Percentiles rank a stretch among this genome's conserved stretches.
These are phyloP conservation scores for Nerophis ophidion DNA, from an alignment of 2,113 vertebrate genomes.

Conservation along the genomic window DNA sequence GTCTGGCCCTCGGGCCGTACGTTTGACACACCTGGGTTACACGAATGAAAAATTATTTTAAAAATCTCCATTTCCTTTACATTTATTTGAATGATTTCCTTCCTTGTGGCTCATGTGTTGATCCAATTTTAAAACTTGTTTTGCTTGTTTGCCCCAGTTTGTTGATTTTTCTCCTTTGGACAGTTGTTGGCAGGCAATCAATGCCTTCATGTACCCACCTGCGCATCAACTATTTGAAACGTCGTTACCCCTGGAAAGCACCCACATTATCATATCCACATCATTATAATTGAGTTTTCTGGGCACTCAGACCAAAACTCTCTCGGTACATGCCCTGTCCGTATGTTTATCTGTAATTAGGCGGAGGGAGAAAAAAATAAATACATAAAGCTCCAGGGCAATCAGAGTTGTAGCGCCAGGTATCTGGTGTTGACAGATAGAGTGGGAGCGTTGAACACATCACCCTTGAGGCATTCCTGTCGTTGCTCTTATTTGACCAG, in stretches of 20 bases:
- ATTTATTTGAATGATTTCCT: background rate
- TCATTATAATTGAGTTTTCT: constrained; percentile 5
- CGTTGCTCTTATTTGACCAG: background rate
- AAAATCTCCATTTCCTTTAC: background rate
- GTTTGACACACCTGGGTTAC: too few species aligned
- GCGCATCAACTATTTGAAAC: background rate
- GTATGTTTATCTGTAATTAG: constrained; percentile 6
- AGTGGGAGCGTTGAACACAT: constrained; percentile 1
- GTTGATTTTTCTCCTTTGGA: constrained; percentile 1
- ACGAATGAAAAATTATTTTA: too few species aligned
- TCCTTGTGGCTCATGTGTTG: background rate
- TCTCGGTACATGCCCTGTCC: background rate
- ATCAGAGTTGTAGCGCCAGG: constrained; percentile 4
- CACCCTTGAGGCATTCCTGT: background rate
- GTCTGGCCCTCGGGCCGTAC: too few species aligned
- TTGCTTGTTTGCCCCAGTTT: background rate
- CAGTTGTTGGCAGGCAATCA: background rate
- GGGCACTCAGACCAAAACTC: constrained; percentile 6
- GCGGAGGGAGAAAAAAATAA: background rate
- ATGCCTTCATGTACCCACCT: background rate
- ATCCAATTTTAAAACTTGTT: background rate
- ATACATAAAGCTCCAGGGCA: constrained; percentile 1
- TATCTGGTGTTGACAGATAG: constrained; percentile 9
- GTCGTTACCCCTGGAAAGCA: background rate
- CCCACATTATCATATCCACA: constrained; percentile 3